Evolutionary conservation across 2,888 invertebrate genomes (phyloP).

Genomic region (Diaphora mendica): DNA sequence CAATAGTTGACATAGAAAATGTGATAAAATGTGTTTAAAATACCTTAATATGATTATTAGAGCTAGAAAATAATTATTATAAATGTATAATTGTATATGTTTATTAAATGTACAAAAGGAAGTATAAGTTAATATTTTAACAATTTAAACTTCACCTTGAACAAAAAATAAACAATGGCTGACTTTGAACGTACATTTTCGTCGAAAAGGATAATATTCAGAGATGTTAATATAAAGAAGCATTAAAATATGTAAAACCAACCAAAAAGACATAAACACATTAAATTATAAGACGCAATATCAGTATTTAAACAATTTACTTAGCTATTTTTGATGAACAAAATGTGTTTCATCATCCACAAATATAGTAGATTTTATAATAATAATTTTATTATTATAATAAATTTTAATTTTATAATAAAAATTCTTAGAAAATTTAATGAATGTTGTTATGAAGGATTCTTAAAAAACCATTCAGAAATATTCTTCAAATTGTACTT

Average conservation of each 20-base stretch:
- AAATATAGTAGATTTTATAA: neutral
- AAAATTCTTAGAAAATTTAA: neutral
- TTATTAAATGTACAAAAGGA: neutral
- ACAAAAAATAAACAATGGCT: neutral
- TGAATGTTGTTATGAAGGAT: neutral
- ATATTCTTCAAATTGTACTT: neutral
- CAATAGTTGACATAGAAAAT: neutral
- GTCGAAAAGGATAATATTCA: neutral
- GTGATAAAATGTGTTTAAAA: neutral
- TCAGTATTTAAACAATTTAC: neutral
- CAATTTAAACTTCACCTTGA: neutral
- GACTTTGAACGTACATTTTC: neutral
- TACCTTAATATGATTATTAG: neutral
- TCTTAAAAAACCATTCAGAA: neutral
- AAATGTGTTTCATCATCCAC: neutral
- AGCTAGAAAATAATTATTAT: neutral
- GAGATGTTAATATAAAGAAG: neutral
- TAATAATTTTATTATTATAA: too few relatives aligned
- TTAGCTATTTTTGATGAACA: neutral
- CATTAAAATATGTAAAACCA: neutral
- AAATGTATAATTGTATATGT: neutral
- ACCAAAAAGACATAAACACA: neutral
- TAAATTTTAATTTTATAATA: too few relatives aligned
- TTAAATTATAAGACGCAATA: neutral
- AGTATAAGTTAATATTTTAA: neutral